Percentiles rank a stretch among this genome's conserved stretches.
Evolutionary conservation across 2,888 invertebrate genomes (phyloP).

Genomic region (Spisula solida): DNA sequence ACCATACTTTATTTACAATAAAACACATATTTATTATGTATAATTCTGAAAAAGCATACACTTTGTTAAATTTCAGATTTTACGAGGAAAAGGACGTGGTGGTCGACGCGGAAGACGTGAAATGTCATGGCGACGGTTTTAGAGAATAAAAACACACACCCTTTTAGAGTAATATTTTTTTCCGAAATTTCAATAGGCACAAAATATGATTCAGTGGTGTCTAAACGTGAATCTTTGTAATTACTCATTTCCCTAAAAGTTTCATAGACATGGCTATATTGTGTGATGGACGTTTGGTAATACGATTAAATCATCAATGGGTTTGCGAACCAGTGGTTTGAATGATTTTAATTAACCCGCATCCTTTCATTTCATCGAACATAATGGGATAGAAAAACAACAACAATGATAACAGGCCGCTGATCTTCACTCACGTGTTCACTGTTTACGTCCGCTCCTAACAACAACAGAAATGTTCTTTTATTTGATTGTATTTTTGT

Average conservation of each 20-base stretch:
- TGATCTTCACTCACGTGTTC: background rate
- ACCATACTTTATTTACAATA: too few relatives aligned
- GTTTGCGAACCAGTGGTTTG: background rate
- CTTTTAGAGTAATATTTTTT: background rate
- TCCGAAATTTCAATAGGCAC: background rate
- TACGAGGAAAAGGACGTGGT: slow-evolving; percentile 32
- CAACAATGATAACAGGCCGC: background rate
- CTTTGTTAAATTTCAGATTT: slow-evolving; percentile 33
- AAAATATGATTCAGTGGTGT: too few relatives aligned
- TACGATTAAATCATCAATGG: background rate
- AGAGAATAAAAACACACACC: background rate
- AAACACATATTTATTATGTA: too few relatives aligned
- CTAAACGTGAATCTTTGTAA: background rate
- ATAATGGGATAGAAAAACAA: background rate
- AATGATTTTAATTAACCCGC: slow-evolving; percentile 4
- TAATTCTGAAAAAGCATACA: too few relatives aligned
- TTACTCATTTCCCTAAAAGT: background rate
- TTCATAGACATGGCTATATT: background rate
- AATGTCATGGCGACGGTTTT: slow-evolving; percentile 23
- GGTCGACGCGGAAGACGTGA: slow-evolving; percentile 43
- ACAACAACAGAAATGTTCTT: background rate
- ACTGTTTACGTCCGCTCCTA: background rate
- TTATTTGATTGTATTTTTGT: background rate
- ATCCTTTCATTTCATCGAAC: background rate
- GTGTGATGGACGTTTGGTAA: background rate